Conservation (phyloP, 2,888 invertebrate species). For the Epinotia nisella region DNA sequence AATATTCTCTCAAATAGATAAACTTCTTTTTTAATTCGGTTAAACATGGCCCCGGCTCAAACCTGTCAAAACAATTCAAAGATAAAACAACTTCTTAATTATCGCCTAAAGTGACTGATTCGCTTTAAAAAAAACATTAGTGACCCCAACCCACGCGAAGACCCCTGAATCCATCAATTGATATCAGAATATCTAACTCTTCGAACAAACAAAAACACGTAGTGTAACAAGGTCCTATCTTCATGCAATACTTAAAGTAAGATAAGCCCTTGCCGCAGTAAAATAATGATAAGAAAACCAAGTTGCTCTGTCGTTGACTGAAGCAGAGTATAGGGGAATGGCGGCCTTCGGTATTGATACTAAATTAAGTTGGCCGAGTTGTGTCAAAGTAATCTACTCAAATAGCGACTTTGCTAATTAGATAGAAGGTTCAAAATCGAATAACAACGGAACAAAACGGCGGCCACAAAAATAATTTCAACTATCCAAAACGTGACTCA, state of each 20-base stretch:
- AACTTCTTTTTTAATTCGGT: background rate
- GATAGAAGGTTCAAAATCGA: background rate
- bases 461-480: too few species aligned
- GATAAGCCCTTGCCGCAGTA: slow-evolving; percentile 4
- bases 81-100: background rate
- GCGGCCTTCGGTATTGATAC: background rate
- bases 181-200: background rate
- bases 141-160: background rate
- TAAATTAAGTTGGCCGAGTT: background rate
- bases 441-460: background rate
- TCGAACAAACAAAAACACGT: background rate
- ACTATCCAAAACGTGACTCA: background rate
- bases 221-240: background rate
- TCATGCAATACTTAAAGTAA: background rate
- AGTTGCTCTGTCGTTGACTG: background rate
- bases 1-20: background rate
- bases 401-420: background rate
- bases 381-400: background rate
- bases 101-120: slow-evolving; percentile 4
- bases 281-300: slow-evolving; percentile 1
- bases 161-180: background rate
- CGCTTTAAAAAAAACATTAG: background rate
- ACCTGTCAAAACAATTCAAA: background rate
- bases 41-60: background rate
- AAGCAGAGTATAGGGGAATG: background rate